Evolutionary conservation across 2,888 invertebrate genomes (phyloP), one percentile per base, ranked within the genome.

Genomic region (Oeneis ivallda): DNA sequence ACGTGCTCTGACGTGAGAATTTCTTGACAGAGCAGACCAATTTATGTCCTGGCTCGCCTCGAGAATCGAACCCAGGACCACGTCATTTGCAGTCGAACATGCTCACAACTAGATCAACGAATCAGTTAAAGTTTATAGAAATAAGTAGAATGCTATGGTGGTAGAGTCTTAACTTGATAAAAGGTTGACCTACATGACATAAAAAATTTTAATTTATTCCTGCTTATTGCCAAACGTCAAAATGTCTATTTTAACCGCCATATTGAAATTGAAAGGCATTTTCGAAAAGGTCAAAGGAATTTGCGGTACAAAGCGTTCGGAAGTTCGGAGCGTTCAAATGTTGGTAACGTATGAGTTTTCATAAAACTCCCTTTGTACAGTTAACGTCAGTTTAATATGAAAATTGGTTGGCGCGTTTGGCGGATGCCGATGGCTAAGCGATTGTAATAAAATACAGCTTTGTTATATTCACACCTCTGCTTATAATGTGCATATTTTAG

Each of bases 191-290:
- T 26, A 26, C 26, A 26, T 1, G 26, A 26, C 2, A 26, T 26
- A 26, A 37, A 7, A 8, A 37, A 9, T 37, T 37, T 2, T 7
- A 7, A 10, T 43, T 43, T 9, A n/a, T n/a, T 43, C 41, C 41
- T 13, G 11, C 13, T 1, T 43, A 43, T 17, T 17, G 8, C 15
- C 13, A 47, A 47, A 15, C 45, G 2, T 32, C 13, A 13, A 15
- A 37, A 53, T 53, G 34, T 53, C n/a, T 5, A 80, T 76, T 77
- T 69, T 13, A 41, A 13, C 32, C 63, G 57, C 61, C 59, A 62
- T 57, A 65, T 67, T 61, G 64, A 65, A 66, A 65, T 69, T 65
- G 59, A 61, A 68, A 65, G 65, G 65, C 64, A 69, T 65, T 67
- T 60, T 47, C 57, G 19, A 26, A 64, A 61, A 69, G 67, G 67